Evolutionary conservation across 2,888 invertebrate genomes (phyloP), one percentile per base, ranked within the genome.

Genomic region (Smittia sp.): DNA sequence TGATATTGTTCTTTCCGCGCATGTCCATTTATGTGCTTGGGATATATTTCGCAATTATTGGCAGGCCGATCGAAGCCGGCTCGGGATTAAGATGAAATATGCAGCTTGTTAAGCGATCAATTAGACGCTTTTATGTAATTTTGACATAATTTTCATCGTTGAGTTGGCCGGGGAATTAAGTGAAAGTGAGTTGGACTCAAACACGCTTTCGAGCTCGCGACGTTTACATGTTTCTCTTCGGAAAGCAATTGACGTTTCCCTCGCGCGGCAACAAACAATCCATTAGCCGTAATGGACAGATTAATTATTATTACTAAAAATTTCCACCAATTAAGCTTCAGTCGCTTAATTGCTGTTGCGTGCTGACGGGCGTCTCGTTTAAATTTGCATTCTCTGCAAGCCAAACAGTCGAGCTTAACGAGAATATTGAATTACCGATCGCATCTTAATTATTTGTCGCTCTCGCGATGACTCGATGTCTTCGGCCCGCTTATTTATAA

Each of bases 241-340:
- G n/a, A 63, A 24, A 63, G n/a, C 24, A 24, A 63, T 63, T 63
- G 63, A 63, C 27, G 58, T 58, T 58, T 58, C 22, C 58, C 58
- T 58, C 58, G 58, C 58, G 32, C 25, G 38, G 58, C 72, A 27
- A 54, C 72, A 72, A 72, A 72, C 72, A 72, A 62, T 72, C 72
- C 72, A 72, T 72, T 72, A 72, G 38, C 39, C 22, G 38, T 72
- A 72, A 72, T 72, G 72, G 72, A 62, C 72, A 62, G 72, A 72
- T 72, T 72, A 72, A 72, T 72, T 72, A 72, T 72, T 72, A 70
- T 54, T 25, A 65, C 65, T 65, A 25, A 72, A 70, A 62, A 39
- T 62, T 72, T 62, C 72, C 15, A 62, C 72, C 72, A 72, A 72
- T 72, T 72, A 72, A 72, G 62, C 62, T 32, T 7, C 27, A 15